These are phyloP conservation scores for Cylindroiulus punctatus DNA, from an alignment of 2,888 invertebrate genomes.

Conservation along the genomic window DNA sequence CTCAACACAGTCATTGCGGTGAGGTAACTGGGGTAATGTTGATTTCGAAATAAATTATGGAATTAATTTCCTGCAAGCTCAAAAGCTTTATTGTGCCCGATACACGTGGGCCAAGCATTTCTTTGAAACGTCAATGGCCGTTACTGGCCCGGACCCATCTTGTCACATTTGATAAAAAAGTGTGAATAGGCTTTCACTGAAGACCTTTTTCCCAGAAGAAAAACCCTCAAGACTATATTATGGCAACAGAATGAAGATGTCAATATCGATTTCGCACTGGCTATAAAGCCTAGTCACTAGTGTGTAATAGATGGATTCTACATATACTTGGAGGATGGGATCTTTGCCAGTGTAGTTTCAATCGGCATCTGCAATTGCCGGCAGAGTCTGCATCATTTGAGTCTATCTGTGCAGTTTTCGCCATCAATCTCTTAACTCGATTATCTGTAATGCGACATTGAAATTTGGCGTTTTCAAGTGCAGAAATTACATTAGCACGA, in stretches of 20 bases:
- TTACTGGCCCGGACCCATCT: background rate
- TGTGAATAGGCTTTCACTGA: background rate
- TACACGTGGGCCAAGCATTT: background rate
- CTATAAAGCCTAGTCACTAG: conserved; percentile 24
- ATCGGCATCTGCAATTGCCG: background rate
- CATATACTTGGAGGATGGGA: conserved; percentile 14
- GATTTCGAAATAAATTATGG: conserved; percentile 1
- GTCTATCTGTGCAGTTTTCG: background rate
- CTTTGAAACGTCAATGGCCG: background rate
- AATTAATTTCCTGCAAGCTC: background rate
- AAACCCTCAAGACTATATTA: conserved; percentile 31
- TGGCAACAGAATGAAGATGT: conserved; percentile 24
- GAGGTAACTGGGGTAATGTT: background rate
- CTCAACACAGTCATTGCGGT: background rate
- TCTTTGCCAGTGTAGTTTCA: background rate
- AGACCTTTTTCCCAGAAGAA: conserved; percentile 40
- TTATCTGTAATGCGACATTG: background rate
- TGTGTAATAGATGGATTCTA: conserved; percentile 1
- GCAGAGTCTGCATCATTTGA: background rate
- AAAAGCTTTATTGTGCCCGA: background rate
- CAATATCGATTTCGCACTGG: conserved; percentile 25
- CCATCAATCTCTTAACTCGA: conserved; percentile 21
- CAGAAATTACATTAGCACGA: conserved; percentile 1
- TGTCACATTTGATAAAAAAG: conserved; percentile 17
- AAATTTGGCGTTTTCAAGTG: conserved; percentile 23